Evolutionary conservation across 37 sponge, comb jelly and placozoan species (phyloP).

Genomic region (Diacarnus erythraeanus): DNA sequence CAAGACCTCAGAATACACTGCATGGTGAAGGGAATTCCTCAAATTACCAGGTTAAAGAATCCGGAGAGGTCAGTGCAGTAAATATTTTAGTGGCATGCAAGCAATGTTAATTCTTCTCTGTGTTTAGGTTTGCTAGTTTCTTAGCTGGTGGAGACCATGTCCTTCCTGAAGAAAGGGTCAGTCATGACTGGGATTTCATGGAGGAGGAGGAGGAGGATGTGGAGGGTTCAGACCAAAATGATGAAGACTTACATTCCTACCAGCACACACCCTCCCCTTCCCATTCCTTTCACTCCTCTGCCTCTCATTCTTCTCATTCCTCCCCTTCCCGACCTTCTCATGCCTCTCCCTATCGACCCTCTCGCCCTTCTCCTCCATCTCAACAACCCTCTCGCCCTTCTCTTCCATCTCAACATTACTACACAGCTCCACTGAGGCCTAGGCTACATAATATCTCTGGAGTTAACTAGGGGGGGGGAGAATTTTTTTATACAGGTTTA

Average conservation of each 20-base stretch:
- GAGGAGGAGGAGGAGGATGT: too few species aligned
- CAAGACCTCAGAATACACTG: constrained; percentile 53
- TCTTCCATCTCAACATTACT: too few species aligned
- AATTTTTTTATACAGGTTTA: too few species aligned
- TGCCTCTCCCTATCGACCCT: neutral
- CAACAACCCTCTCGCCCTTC: neutral
- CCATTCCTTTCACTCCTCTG: neutral
- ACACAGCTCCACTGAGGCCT: too few species aligned
- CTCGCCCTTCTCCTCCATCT: neutral
- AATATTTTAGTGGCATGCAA: neutral
- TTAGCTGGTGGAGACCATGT: constrained; percentile 62
- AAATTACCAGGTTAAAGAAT: constrained; percentile 19
- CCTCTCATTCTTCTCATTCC: neutral
- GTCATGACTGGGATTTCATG: constrained; percentile 39
- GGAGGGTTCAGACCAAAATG: constrained; percentile 19
- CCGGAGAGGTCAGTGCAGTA: constrained; percentile 38
- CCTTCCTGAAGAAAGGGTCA: constrained; percentile 29
- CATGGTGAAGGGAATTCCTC: neutral
- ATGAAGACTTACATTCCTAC: neutral
- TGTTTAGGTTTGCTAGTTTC: constrained; percentile 59
- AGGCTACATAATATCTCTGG: too few species aligned
- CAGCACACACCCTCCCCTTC: constrained; percentile 1
- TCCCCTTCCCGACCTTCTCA: neutral
- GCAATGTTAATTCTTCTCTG: too few species aligned
- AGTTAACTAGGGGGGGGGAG: too few species aligned